phyloP scores from a whole-genome alignment of 2,113 vertebrate species.

The Mobula birostris region DNA sequence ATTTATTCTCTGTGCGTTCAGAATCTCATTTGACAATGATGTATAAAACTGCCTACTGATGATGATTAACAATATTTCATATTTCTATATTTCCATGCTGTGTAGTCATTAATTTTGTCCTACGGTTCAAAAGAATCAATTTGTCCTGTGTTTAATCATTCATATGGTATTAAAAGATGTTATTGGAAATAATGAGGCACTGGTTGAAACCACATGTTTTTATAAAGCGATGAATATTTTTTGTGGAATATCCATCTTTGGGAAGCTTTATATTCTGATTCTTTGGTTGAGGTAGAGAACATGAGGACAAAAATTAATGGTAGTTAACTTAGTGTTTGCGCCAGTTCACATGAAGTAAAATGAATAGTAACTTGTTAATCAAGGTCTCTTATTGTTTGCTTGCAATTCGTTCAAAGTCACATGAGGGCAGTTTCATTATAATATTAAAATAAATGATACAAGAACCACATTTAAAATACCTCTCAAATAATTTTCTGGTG shows the following conservation, averaged over 20 bases:
- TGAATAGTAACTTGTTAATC: neutral
- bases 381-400: neutral
- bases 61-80: neutral
- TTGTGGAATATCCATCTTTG: neutral
- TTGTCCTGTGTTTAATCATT: neutral
- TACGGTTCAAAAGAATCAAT: neutral
- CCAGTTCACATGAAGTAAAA: neutral
- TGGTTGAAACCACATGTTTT: neutral
- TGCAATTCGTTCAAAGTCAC: neutral
- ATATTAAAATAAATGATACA: neutral
- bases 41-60: neutral
- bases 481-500: neutral
- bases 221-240: neutral
- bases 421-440: neutral
- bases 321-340: neutral
- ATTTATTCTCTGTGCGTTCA: neutral
- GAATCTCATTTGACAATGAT: neutral
- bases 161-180: neutral
- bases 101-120: neutral
- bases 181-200: neutral
- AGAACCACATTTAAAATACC: neutral
- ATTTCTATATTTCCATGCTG: neutral
- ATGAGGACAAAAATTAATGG: neutral
- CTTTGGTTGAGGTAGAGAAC: neutral
- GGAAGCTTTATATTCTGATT: neutral